These are phyloP conservation scores for Microplitis mediator DNA, from an alignment of 1,140 invertebrate genomes.

Conservation along the genomic window DNA sequence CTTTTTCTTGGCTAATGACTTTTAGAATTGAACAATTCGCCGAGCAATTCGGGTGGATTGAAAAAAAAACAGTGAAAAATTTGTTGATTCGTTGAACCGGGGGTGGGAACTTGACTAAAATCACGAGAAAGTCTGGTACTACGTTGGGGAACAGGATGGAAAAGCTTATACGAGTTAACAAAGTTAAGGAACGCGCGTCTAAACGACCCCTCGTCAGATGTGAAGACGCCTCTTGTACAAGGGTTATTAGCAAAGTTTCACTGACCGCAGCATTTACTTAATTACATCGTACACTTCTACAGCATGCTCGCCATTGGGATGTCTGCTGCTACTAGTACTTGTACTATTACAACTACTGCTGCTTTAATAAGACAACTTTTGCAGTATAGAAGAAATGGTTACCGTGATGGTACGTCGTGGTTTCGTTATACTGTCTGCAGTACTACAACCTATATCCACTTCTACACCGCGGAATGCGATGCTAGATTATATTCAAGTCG, in stretches of 20 bases:
- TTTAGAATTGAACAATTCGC: too few species aligned
- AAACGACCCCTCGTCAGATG: slow-evolving; percentile 3
- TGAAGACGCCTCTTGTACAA: slow-evolving; percentile 16
- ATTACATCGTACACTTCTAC: slow-evolving; percentile 33
- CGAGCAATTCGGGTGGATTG: too few species aligned
- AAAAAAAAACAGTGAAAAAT: too few species aligned
- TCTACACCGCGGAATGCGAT: slow-evolving; percentile 3
- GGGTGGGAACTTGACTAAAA: too few species aligned
- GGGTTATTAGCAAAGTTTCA: slow-evolving; percentile 41
- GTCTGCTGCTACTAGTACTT: too few species aligned
- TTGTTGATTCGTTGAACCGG: too few species aligned
- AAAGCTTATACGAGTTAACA: slow-evolving; percentile 47
- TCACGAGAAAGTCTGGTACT: too few species aligned
- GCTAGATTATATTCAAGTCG: background rate
- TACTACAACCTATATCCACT: background rate
- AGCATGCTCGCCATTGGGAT: background rate
- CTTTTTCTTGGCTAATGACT: too few species aligned
- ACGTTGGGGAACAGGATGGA: slow-evolving; percentile 1
- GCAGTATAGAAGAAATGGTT: slow-evolving; percentile 22
- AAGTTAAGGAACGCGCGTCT: slow-evolving; percentile 46
- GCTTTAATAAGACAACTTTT: slow-evolving; percentile 36
- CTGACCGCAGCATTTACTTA: slow-evolving; percentile 41
- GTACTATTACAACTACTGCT: background rate
- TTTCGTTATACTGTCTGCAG: slow-evolving; percentile 7
- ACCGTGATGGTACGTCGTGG: slow-evolving; percentile 3